Percentiles rank a stretch among this genome's conserved stretches.
These are phyloP conservation scores for Chelidonichthys spinosus DNA, from an alignment of 2,797 vertebrate species.

Conservation along the genomic window DNA sequence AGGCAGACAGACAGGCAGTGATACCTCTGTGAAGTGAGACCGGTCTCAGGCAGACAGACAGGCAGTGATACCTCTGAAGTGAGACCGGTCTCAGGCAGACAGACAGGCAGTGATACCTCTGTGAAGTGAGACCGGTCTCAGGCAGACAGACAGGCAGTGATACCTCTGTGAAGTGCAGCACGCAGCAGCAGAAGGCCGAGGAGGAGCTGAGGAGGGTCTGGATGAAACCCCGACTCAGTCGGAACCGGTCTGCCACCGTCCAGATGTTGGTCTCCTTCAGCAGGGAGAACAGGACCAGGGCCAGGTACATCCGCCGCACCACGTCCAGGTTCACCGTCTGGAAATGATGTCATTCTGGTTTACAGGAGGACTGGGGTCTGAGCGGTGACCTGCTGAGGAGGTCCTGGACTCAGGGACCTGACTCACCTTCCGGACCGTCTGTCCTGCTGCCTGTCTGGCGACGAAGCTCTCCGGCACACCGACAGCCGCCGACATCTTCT, in stretches of 20 bases:
- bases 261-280: slow-evolving; percentile 92
- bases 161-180: slow-evolving; percentile 94
- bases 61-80: too few relatives aligned
- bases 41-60: neutral
- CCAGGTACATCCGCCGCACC: slow-evolving; percentile 89
- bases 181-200: slow-evolving; percentile 91
- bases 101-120: too few relatives aligned
- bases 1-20: too few relatives aligned
- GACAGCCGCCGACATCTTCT: slow-evolving; percentile 87
- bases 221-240: slow-evolving; percentile 90
- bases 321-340: slow-evolving; percentile 22
- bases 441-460: slow-evolving; percentile 91
- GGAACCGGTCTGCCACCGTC: slow-evolving; percentile 90
- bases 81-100: too few relatives aligned
- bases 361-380: too few relatives aligned
- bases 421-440: slow-evolving; percentile 90
- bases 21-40: too few relatives aligned
- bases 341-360: too few relatives aligned
- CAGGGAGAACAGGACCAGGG: slow-evolving; percentile 88
- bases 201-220: slow-evolving; percentile 91
- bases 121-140: neutral
- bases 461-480: slow-evolving; percentile 94
- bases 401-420: neutral
- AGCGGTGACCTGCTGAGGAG: neutral
- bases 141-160: too few relatives aligned